Base-by-base conservation (phyloP, 2,797 vertebrate species). In the Pampus argenteus region DNA sequence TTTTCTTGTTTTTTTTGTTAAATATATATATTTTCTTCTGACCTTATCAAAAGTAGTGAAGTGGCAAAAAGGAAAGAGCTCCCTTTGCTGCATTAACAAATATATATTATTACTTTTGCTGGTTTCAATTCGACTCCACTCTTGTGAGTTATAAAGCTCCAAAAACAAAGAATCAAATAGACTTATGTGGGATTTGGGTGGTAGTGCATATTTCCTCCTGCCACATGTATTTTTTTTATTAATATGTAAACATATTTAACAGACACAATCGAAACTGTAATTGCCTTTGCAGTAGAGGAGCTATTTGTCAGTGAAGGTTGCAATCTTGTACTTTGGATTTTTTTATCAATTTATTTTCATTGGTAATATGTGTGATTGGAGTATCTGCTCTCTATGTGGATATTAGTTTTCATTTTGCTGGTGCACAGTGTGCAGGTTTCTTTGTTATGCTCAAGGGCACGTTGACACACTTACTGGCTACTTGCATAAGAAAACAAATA, bases 381-480 rank as follows among this genome's bases (percentile, higher is more conserved):
- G 20, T 50, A 10, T 20, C 6, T 1, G 10, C 2, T 17, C 36
- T 54, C 0, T 36, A 11, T 10, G 9, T 3, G 13, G 6, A 48
- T 59, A 67, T 59, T 55, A 31, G 14, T 50, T 38, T 61, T 71
- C 3, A 3, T 60, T 31, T 31, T 36, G 45, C n/a, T 25, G 6
- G 8, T 50, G 66, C 69, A 38, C 54, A 58, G 58, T 36, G 60
- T 29, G 67, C 52, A 59, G 52, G 0, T 67, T 67, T 54, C 31
- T 54, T 48, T 52, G 18, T 67, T 68, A 67, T 68, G 52, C 63
- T 80, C 34, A 36, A 36, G 34, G 34, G 34, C 34, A 36, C 34
- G 10, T 11, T 36, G 10, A 11, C 34, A 36, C 20, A 36, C 34
- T 36, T 36, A 4, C 34, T 36, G 34, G 34, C 34, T 36, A 36